Evolutionary conservation across 1,140 invertebrate genomes (phyloP), one percentile per base, ranked within the genome.

Genomic region (Triops cancriformis): DNA sequence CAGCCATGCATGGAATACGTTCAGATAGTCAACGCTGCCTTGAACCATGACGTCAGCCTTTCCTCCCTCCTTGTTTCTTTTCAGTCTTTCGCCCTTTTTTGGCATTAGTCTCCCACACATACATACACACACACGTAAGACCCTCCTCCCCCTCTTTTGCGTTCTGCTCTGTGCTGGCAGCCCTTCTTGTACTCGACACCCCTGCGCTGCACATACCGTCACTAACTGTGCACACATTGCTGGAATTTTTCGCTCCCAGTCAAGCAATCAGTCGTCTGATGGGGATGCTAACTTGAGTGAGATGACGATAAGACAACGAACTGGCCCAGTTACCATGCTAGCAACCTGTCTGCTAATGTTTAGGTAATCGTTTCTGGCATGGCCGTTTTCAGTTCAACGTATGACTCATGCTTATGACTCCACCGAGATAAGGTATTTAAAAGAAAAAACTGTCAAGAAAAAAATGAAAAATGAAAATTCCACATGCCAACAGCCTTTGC

Each of bases 381-480:
- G 23, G 51, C 51, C 3, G 51, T 64, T 64, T 64, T 64, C 51
- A 64, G 18, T 64, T 64, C 51, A 64, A 64, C 51, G 18, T 23
- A 64, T 64, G 51, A 64, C 18, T 64, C 51, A 64, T 14, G 51
- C 51, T 64, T 64, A 64, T 64, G 51, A 64, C 51, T 64, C 51
- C 14, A 14, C 51, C 6, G 51, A 9, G 51, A 64, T 64, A 64
- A 64, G 14, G 51, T 64, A 23, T 23, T n/a, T n/a, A n/a, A 64
- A 64, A 64, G 18, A 64, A 64, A 14, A 14, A 64, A 64, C 51
- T 11, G 11, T 18, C 6, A 64, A 64, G 23, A 64, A 64, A 64
- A 9, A 18, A 45, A 45, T 18, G 18, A 18, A 64, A 64, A 64
- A 64, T n/a, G 14, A 18, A 64, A 64, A 64, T n/a, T 18, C 51